Conservation (phyloP, 2,888 invertebrate genomes). For the Stratiomys singularior region DNA sequence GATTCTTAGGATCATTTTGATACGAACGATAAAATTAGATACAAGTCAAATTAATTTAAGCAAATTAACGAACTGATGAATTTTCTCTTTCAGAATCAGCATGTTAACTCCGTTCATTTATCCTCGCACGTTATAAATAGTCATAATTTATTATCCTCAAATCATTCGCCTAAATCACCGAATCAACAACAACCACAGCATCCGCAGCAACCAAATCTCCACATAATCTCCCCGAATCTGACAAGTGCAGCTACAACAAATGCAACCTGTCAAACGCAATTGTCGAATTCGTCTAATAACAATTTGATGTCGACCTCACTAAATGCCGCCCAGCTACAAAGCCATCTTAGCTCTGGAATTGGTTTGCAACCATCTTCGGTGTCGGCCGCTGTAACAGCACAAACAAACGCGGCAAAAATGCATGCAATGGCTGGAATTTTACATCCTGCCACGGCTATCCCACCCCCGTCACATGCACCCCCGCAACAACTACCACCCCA, state of each 20-base stretch:
- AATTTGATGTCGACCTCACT: slow-evolving; percentile 65
- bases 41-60: not conserved
- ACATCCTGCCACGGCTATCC: slow-evolving; percentile 52
- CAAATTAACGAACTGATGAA: not conserved
- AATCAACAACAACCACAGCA: slow-evolving; percentile 63
- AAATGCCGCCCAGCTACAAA: slow-evolving; percentile 59
- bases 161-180: slow-evolving; percentile 66
- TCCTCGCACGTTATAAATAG: slow-evolving; percentile 65
- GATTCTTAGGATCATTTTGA: not conserved
- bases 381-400: slow-evolving; percentile 43
- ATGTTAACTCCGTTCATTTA: slow-evolving; percentile 61
- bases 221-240: slow-evolving; percentile 49
- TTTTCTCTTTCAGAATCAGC: slow-evolving; percentile 59
- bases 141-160: slow-evolving; percentile 64
- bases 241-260: slow-evolving; percentile 49
- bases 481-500: slow-evolving; percentile 50
- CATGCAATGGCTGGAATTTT: slow-evolving; percentile 48
- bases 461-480: slow-evolving; percentile 56
- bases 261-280: slow-evolving; percentile 55
- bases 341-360: slow-evolving; percentile 56
- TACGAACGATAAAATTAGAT: not conserved
- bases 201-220: slow-evolving; percentile 57
- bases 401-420: slow-evolving; percentile 49
- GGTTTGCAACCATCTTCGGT: slow-evolving; percentile 50
- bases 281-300: slow-evolving; percentile 59